Evolutionary conservation across 2,888 invertebrate genomes (phyloP).

Genomic region (Leptopilina myrica): DNA sequence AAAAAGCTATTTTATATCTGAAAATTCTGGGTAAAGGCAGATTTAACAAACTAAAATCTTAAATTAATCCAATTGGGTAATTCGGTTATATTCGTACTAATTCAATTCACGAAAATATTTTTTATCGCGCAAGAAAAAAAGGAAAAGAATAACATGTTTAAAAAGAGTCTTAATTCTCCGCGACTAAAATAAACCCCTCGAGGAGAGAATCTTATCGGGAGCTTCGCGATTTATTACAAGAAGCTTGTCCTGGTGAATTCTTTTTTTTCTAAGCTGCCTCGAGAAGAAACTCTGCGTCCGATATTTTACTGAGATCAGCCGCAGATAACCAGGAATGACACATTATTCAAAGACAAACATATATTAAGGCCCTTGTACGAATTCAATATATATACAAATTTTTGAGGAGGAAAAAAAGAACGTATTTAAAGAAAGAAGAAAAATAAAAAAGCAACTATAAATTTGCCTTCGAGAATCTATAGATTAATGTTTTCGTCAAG

Average conservation of each 20-base stretch:
- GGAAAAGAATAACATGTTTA: not conserved
- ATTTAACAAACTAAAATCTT: not conserved
- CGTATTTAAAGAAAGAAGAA: not conserved
- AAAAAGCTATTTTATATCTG: constrained; percentile 14
- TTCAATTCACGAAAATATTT: too few relatives aligned
- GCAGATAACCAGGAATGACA: constrained; percentile 27
- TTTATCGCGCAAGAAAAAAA: too few relatives aligned
- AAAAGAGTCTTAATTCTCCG: not conserved
- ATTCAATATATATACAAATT: not conserved
- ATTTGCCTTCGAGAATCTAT: not conserved
- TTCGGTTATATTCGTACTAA: not conserved
- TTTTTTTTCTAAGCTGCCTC: constrained; percentile 31
- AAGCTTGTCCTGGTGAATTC: constrained; percentile 20
- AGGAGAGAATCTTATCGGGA: constrained; percentile 29
- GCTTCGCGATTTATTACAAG: constrained; percentile 36
- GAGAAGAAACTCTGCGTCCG: constrained; percentile 21
- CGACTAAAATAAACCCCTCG: constrained; percentile 22
- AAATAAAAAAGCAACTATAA: too few relatives aligned
- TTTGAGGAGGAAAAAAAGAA: constrained; percentile 3
- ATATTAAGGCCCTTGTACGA: not conserved
- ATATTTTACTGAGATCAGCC: constrained; percentile 31
- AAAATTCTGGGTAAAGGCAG: not conserved
- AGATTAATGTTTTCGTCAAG: constrained; percentile 21
- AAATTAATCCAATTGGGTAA: not conserved
- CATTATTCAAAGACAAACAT: constrained; percentile 15